Percentiles rank a stretch among this genome's conserved stretches.
phyloP scores from a whole-genome alignment of 2,113 vertebrate species.

The Clinocottus analis region DNA sequence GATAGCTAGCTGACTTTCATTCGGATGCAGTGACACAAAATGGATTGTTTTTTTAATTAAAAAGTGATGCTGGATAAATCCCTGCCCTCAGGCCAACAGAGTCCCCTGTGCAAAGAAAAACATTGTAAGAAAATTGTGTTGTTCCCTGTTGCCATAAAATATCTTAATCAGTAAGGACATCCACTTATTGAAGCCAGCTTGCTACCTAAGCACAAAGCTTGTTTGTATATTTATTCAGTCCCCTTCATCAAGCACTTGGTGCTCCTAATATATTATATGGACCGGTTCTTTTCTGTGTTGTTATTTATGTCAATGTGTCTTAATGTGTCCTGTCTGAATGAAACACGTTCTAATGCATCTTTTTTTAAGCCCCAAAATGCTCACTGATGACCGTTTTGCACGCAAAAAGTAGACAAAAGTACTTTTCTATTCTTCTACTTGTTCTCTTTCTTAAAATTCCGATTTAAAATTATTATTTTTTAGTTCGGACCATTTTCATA shows the following conservation, averaged over 20 bases:
- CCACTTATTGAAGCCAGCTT: not conserved
- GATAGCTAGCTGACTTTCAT: too few relatives aligned
- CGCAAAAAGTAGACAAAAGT: not conserved
- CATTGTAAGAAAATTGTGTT: not conserved
- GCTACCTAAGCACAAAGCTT: not conserved
- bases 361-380: not conserved
- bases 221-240: not conserved
- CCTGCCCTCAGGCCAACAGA: not conserved
- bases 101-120: not conserved
- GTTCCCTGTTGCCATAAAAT: not conserved
- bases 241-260: not conserved
- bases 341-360: not conserved
- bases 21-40: not conserved
- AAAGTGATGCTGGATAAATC: not conserved
- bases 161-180: not conserved
- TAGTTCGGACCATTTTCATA: not conserved
- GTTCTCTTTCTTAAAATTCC: not conserved
- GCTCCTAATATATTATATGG: not conserved
- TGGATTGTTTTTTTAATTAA: not conserved
- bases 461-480: too few relatives aligned
- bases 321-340: not conserved
- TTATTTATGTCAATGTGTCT: not conserved
- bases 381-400: not conserved
- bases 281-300: not conserved
- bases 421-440: not conserved